Evolutionary conservation across 2,888 invertebrate genomes (phyloP).

Genomic region (Tanytarsus gracilentus): DNA sequence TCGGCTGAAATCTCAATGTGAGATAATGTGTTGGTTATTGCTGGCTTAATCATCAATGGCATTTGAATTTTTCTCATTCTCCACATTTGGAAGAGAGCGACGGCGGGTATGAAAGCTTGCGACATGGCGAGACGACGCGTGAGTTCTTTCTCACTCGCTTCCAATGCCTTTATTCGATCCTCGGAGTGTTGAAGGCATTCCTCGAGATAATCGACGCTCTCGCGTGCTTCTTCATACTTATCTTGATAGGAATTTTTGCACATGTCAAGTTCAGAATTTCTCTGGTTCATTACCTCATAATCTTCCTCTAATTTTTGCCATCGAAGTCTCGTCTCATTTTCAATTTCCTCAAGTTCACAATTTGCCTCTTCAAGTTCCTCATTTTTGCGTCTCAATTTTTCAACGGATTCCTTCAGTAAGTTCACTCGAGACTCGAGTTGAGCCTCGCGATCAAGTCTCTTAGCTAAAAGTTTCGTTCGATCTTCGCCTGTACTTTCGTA

Average conservation of each 20-base stretch:
- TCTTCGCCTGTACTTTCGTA: slow-evolving; percentile 58
- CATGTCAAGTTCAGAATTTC: slow-evolving; percentile 48
- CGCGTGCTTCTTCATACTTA: slow-evolving; percentile 48
- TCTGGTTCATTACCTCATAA: slow-evolving; percentile 48
- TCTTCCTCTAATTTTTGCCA: slow-evolving; percentile 52
- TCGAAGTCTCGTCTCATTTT: slow-evolving; percentile 55
- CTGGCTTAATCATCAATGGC: slow-evolving; percentile 11
- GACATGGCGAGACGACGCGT: slow-evolving; percentile 49
- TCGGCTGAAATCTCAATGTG: slow-evolving; percentile 30
- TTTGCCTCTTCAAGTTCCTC: slow-evolving; percentile 59
- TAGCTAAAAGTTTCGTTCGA: slow-evolving; percentile 51
- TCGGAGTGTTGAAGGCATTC: slow-evolving; percentile 48
- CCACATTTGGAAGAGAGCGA: slow-evolving; percentile 53
- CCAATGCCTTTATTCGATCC: slow-evolving; percentile 45
- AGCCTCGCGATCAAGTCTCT: slow-evolving; percentile 55
- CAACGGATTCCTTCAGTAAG: slow-evolving; percentile 45
- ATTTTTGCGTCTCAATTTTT: slow-evolving; percentile 54
- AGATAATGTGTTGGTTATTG: neutral
- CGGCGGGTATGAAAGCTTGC: slow-evolving; percentile 53
- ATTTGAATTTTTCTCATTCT: slow-evolving; percentile 34
- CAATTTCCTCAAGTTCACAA: slow-evolving; percentile 65
- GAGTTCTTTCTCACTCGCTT: slow-evolving; percentile 48
- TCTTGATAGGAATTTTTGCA: slow-evolving; percentile 51
- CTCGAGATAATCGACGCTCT: slow-evolving; percentile 44
- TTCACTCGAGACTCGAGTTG: slow-evolving; percentile 46